A percentile compares a stretch with the other conserved stretches of the same genome.
Evolutionary conservation across 2,888 invertebrate species (phyloP).

Genomic region (Hirtodrosophila trivittata): DNA sequence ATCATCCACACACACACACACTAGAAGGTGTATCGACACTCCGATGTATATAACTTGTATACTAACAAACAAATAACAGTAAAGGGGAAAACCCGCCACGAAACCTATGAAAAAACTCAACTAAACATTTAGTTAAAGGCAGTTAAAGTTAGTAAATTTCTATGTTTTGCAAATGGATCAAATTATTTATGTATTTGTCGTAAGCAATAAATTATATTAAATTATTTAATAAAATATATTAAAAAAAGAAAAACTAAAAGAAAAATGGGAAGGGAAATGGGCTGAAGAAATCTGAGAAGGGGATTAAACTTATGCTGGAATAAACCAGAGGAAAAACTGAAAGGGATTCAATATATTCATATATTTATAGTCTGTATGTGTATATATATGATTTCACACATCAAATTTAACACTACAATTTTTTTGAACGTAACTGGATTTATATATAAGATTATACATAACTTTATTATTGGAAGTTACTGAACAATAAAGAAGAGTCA

Average conservation of each 20-base stretch:
- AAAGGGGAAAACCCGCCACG: constrained; percentile 14
- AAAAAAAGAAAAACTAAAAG: constrained; percentile 3
- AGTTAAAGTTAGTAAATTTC: constrained; percentile 47
- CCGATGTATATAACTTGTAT: constrained; percentile 28
- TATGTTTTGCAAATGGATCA: constrained; percentile 43
- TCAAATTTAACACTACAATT: too few relatives aligned
- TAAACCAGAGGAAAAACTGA: too few relatives aligned
- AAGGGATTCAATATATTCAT: too few relatives aligned
- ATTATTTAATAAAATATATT: constrained; percentile 50
- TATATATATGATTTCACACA: too few relatives aligned
- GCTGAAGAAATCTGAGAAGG: too few relatives aligned
- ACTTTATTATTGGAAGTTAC: too few relatives aligned
- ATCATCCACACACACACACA: constrained; percentile 2
- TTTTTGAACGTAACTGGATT: too few relatives aligned
- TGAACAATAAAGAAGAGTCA: too few relatives aligned
- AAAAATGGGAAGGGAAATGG: not conserved
- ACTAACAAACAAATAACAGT: constrained; percentile 9
- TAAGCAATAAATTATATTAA: constrained; percentile 64
- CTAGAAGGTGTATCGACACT: not conserved
- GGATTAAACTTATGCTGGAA: too few relatives aligned
- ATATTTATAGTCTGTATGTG: too few relatives aligned
- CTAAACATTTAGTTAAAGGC: constrained; percentile 37
- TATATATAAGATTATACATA: too few relatives aligned
- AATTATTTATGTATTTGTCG: constrained; percentile 63
- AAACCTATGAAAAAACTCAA: constrained; percentile 25